These are phyloP conservation scores for Enteromius anoplus DNA, from an alignment of 2,797 vertebrate species.

Conservation along the genomic window DNA sequence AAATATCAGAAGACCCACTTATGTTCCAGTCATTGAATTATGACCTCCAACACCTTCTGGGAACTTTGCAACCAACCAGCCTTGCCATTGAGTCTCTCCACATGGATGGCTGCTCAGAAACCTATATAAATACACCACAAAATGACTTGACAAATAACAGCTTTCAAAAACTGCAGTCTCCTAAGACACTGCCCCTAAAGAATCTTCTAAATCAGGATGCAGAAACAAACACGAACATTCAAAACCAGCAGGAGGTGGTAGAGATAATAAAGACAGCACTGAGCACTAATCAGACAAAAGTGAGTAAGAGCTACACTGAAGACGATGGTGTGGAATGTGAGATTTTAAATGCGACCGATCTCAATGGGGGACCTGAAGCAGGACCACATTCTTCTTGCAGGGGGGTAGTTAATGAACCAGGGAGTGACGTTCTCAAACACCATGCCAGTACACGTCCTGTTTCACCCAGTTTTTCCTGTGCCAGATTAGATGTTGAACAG, in stretches of 20 bases:
- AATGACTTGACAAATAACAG: not conserved
- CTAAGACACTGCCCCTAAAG: not conserved
- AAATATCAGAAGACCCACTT: slow-evolving; percentile 8
- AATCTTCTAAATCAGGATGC: slow-evolving; percentile 23
- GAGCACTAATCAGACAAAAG: not conserved
- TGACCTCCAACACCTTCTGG: not conserved
- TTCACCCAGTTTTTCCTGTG: not conserved
- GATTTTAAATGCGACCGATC: not conserved
- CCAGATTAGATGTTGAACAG: not conserved
- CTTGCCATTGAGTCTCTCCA: not conserved
- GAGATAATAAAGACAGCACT: not conserved
- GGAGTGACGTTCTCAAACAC: not conserved
- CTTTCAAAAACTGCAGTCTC: not conserved
- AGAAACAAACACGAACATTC: slow-evolving; percentile 9
- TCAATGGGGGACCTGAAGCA: not conserved
- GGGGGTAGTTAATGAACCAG: slow-evolving; percentile 3
- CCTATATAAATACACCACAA: slow-evolving; percentile 2
- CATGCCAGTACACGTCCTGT: not conserved
- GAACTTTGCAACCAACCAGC: not conserved
- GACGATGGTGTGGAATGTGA: not conserved
- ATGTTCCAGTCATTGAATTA: not conserved
- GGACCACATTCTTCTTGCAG: not conserved
- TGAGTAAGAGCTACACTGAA: not conserved
- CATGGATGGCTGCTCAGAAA: slow-evolving; percentile 16
- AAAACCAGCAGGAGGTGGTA: slow-evolving; percentile 11